Percentiles rank a stretch among this genome's conserved stretches.
phyloP scores from a whole-genome alignment of 2,113 vertebrate species.

The Callopanchax toddi region DNA sequence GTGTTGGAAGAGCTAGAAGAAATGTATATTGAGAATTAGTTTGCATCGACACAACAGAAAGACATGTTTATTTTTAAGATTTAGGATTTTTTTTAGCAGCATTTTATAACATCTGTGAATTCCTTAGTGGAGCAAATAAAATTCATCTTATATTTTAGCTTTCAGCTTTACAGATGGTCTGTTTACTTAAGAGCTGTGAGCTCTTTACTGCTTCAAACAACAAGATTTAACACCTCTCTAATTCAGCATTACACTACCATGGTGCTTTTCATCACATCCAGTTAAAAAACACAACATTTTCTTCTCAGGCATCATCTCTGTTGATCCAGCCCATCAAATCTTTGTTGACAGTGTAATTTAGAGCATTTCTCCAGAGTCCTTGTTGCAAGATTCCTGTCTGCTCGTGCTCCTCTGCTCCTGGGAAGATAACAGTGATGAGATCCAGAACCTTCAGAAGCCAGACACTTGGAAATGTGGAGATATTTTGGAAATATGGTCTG shows the following conservation, averaged over 20 bases:
- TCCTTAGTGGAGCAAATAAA: not conserved
- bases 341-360: conserved; percentile 2
- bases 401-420: conserved; percentile 10
- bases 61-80: not conserved
- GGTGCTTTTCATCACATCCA: not conserved
- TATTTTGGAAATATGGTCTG: conserved; percentile 23
- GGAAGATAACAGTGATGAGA: conserved; percentile 40
- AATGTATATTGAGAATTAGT: no score
- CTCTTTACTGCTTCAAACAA: conserved; percentile 1
- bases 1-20: no score
- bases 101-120: not conserved
- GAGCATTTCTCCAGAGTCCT: not conserved
- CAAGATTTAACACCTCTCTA: not conserved
- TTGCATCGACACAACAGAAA: no score
- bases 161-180: not conserved
- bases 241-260: not conserved
- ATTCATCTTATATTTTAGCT: not conserved
- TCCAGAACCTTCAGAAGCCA: conserved; percentile 37
- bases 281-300: not conserved
- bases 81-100: not conserved
- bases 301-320: not conserved
- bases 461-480: conserved; percentile 68
- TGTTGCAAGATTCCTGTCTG: conserved; percentile 27
- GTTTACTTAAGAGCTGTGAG: not conserved
- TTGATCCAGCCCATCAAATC: conserved; percentile 2